Evolutionary conservation across 2,113 vertebrate species (phyloP).

Genomic region (Mastomys coucha): DNA sequence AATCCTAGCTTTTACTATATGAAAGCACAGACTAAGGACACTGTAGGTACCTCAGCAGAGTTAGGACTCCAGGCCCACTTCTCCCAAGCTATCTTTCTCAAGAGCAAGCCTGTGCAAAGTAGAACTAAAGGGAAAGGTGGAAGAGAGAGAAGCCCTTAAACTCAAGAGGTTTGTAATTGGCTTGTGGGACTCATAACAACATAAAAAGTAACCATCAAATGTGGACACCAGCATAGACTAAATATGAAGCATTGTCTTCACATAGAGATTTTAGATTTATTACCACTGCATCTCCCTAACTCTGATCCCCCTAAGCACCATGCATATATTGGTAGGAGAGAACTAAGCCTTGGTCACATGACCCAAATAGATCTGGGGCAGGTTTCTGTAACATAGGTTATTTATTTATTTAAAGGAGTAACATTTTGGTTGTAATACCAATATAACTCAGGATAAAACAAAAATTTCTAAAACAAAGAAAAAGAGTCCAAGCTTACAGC

Average conservation of each 20-base stretch:
- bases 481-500: background rate
- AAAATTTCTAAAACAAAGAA: background rate
- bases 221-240: background rate
- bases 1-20: background rate
- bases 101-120: background rate
- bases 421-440: background rate
- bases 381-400: background rate
- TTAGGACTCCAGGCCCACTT: background rate
- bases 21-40: slow-evolving; percentile 1
- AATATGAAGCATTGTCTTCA: background rate
- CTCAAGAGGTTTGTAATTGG: background rate
- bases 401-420: background rate
- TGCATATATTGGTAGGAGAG: background rate
- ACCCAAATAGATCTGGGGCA: background rate
- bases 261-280: background rate
- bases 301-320: background rate
- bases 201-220: background rate
- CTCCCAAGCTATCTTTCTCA: background rate
- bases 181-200: background rate
- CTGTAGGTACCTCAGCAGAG: background rate
- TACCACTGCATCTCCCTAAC: background rate
- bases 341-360: background rate
- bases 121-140: background rate
- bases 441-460: slow-evolving; percentile 18
- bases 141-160: background rate